phyloP scores from a whole-genome alignment of 2,797 vertebrate genomes.

The Sebastes goodei region DNA sequence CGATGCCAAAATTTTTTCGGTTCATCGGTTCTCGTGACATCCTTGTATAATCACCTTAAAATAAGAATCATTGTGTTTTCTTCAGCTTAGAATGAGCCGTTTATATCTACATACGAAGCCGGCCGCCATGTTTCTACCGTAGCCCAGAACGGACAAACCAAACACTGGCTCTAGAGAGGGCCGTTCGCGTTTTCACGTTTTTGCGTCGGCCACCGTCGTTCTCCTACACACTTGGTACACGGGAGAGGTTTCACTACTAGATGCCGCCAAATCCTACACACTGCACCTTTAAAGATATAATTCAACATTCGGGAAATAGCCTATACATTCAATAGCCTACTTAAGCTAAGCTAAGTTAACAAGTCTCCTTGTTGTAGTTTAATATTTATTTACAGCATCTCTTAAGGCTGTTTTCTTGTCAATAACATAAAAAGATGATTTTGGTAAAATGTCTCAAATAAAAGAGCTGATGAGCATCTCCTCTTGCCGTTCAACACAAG shows the following conservation, averaged over 20 bases:
- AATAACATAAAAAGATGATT: neutral
- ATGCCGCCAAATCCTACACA: neutral
- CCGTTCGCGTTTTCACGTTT: rapidly evolving
- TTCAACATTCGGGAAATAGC: neutral
- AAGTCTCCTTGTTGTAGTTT: neutral
- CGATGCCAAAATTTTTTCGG: too few species aligned
- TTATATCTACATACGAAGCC: too few species aligned
- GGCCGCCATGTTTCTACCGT: too few species aligned
- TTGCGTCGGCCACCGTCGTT: too few species aligned
- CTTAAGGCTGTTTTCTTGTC: neutral
- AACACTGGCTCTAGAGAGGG: too few species aligned
- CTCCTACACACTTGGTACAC: neutral
- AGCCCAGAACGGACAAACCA: too few species aligned
- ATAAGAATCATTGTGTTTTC: neutral
- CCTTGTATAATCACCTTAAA: neutral
- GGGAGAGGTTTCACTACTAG: neutral
- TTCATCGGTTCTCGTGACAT: too few species aligned
- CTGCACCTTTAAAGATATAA: neutral
- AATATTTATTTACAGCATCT: neutral
- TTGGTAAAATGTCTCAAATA: neutral
- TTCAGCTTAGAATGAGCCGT: neutral
- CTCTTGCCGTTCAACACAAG: neutral
- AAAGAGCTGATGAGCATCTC: neutral
- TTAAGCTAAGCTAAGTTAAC: neutral
- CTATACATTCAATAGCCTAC: neutral